Conservation (phyloP, 2,888 invertebrate species). For the Elmis aenea region DNA sequence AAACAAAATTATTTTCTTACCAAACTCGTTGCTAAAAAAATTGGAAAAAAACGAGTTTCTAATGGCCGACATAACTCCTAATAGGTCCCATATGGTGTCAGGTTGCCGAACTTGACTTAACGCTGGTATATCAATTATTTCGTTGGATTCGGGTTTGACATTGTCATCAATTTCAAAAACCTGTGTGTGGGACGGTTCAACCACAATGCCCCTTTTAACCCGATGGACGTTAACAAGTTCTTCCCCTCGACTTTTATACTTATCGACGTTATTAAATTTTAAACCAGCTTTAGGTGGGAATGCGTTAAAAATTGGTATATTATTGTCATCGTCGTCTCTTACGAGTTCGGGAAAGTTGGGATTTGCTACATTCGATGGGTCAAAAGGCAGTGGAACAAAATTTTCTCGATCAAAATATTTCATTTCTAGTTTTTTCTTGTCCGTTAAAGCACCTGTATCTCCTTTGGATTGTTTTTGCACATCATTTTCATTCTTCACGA, state of each 20-base stretch:
- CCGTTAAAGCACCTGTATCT: too few relatives aligned
- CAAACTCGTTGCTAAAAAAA: constrained; percentile 4
- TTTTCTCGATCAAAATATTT: too few relatives aligned
- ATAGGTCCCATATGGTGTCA: constrained; percentile 7
- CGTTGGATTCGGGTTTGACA: neutral
- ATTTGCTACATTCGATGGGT: too few relatives aligned
- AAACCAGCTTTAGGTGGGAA: constrained; percentile 1
- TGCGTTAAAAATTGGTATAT: neutral
- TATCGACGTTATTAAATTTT: constrained; percentile 2
- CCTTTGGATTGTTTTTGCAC: too few relatives aligned
- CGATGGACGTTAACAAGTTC: constrained; percentile 5
- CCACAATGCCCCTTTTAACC: constrained; percentile 4
- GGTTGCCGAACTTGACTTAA: constrained; percentile 1
- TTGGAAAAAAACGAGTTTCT: constrained; percentile 11
- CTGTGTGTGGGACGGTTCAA: constrained; percentile 10
- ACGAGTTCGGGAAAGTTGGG: too few relatives aligned
- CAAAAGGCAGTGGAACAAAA: too few relatives aligned
- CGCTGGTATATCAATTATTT: constrained; percentile 4
- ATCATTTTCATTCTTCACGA: too few relatives aligned
- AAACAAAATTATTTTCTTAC: neutral
- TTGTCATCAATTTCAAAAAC: constrained; percentile 5
- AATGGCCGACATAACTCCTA: constrained; percentile 12
- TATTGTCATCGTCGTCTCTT: neutral
- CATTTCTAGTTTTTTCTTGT: too few relatives aligned
- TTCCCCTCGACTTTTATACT: neutral